These are phyloP conservation scores for Bagarius yarrelli DNA, from an alignment of 2,113 vertebrate genomes.

Conservation along the genomic window DNA sequence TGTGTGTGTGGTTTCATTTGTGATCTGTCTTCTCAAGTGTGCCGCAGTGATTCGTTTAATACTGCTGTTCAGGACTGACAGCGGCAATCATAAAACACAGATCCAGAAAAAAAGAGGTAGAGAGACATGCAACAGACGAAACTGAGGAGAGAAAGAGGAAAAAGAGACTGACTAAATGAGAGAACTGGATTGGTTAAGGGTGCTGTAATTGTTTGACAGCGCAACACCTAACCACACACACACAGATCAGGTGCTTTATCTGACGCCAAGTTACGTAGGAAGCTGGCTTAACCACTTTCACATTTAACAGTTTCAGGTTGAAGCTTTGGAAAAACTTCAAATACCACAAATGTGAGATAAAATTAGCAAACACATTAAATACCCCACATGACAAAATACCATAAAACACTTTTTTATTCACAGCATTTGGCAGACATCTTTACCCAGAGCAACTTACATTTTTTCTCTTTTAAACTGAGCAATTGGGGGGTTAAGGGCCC, in stretches of 20 bases:
- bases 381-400: no score
- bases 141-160: slow-evolving; percentile 20
- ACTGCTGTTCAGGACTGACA: slow-evolving; percentile 20
- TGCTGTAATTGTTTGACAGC: slow-evolving; percentile 1
- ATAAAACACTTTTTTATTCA: no score
- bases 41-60: slow-evolving; percentile 34
- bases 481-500: no score
- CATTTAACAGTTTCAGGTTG: neutral
- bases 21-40: slow-evolving; percentile 5
- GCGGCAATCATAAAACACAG: neutral
- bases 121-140: neutral
- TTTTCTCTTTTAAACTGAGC: no score
- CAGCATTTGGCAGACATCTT: no score
- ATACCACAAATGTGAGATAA: neutral
- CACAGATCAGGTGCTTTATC: slow-evolving; percentile 2
- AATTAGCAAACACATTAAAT: neutral
- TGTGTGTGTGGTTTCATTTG: slow-evolving; percentile 25
- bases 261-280: neutral
- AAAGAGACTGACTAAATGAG: neutral
- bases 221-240: neutral
- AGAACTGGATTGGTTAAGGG: slow-evolving; percentile 2
- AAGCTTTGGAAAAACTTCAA: slow-evolving; percentile 15
- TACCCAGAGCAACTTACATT: no score
- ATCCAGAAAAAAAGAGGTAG: slow-evolving; percentile 31
- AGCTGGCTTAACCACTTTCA: slow-evolving; percentile 8